A percentile compares a stretch with the other conserved stretches of the same genome.
phyloP scores from a whole-genome alignment of 2,797 vertebrate species.

The Hylomyscus alleni region DNA sequence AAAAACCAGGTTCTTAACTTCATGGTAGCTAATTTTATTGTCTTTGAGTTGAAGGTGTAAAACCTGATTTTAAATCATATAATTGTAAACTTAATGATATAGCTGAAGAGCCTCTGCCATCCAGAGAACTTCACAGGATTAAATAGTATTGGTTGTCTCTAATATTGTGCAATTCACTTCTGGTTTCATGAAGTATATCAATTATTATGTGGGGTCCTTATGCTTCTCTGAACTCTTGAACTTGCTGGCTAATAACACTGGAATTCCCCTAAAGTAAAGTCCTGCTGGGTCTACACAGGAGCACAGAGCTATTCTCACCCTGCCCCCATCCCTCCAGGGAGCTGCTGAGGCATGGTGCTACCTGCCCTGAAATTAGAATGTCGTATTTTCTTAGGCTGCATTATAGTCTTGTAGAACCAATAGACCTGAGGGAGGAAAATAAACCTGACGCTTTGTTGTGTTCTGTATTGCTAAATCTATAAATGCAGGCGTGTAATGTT shows the following conservation, averaged over 20 bases:
- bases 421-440: constrained; percentile 37
- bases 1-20: not conserved
- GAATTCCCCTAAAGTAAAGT: constrained; percentile 64
- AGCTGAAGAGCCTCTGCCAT: not conserved
- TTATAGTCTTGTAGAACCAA: not conserved
- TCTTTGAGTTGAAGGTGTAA: not conserved
- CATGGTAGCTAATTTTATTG: not conserved
- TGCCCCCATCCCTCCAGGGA: not conserved
- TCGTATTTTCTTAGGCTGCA: not conserved
- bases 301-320: not conserved
- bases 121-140: not conserved
- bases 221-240: constrained; percentile 71
- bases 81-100: constrained; percentile 12
- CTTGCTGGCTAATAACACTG: constrained; percentile 64
- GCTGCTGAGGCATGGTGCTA: not conserved
- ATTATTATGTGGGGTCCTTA: constrained; percentile 40
- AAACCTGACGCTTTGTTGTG: not conserved
- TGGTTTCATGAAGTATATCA: constrained; percentile 61
- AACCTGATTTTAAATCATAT: constrained; percentile 6
- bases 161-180: constrained; percentile 13
- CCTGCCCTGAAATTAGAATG: constrained; percentile 4
- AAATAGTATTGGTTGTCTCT: not conserved
- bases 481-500: not conserved
- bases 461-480: not conserved
- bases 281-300: constrained; percentile 40